Evolutionary conservation across 2,888 invertebrate genomes (phyloP), one percentile per base, ranked within the genome.

Genomic region (Sphinx pinastri): DNA sequence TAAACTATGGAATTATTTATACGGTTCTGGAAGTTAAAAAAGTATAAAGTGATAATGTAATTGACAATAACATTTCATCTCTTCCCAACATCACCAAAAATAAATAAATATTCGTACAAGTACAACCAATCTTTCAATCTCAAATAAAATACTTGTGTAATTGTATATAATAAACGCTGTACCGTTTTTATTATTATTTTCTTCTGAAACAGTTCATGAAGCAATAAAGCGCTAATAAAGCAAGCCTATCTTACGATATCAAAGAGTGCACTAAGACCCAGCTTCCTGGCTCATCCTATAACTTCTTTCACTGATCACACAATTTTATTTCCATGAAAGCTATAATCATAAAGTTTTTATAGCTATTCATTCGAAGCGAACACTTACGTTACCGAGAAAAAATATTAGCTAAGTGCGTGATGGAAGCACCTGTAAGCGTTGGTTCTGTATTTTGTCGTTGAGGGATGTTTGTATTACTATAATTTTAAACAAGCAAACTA

Each of bases 291-390:
- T 75, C 77, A 71, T 72, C 78, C 81, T 81, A 81, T 84, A 85
- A 84, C 83, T 86, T 85, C 85, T 88, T 85, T 83, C 86, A 86
- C 85, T 84, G 88, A 88, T 89, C 85, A 85, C 84, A 88, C 87
- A 87, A 83, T 91, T 92, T 91, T 91, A 91, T 91, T 89, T 90
- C 87, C 88, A 88, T 87, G 89, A 89, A 88, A 84, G 90, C 88
- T 84, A 91, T 91, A 89, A 89, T 90, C 91, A 90, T 92, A 92
- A 92, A 92, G 81, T 87, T 93, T 93, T 93, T 93, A 93, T 90
- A 88, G 84, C 89, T 86, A 85, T 89, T 89, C 90, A 87, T 89
- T 84, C 81, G 83, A 82, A 82, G 85, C 87, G 85, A 89, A 91
- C 91, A 90, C 90, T 90, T 89, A 88, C 76, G 80, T 57, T 72